Conservation (phyloP, 1,140 invertebrate species). For the Trichoplusia ni region DNA sequence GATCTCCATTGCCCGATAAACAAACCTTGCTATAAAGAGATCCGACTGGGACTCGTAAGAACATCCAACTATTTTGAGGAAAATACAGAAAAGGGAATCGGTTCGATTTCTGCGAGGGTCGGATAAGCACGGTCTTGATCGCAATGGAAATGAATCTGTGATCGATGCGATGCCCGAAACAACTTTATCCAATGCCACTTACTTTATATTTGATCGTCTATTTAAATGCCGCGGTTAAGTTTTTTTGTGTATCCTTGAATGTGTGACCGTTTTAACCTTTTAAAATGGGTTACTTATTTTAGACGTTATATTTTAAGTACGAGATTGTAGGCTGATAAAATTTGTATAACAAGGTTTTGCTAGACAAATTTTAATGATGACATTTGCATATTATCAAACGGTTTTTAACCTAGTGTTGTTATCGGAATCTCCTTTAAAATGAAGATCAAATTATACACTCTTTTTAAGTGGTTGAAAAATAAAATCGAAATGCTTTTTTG, state of each 20-base stretch:
- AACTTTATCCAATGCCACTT: constrained; percentile 21
- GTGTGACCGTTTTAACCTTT: constrained; percentile 13
- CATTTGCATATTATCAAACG: no score
- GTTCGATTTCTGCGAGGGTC: constrained; percentile 41
- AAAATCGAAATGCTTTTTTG: no score
- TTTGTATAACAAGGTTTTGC: no score
- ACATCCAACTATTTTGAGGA: constrained; percentile 52
- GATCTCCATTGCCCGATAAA: constrained; percentile 62
- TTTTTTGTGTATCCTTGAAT: no score
- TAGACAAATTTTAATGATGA: no score
- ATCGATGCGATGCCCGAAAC: constrained; percentile 22
- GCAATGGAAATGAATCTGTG: constrained; percentile 36
- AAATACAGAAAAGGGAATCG: constrained; percentile 60
- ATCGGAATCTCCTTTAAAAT: no score
- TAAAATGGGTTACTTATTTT: neutral
- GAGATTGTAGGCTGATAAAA: no score
- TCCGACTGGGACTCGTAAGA: constrained; percentile 56
- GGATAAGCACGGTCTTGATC: constrained; percentile 15
- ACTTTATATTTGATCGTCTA: neutral
- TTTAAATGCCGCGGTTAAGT: constrained; percentile 12
- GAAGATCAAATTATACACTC: no score
- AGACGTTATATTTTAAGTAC: no score
- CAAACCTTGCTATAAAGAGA: constrained; percentile 62
- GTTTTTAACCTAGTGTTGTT: no score
- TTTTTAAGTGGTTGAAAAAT: no score